Conservation (phyloP, 2,888 invertebrate genomes). For the Plebejus argus region DNA sequence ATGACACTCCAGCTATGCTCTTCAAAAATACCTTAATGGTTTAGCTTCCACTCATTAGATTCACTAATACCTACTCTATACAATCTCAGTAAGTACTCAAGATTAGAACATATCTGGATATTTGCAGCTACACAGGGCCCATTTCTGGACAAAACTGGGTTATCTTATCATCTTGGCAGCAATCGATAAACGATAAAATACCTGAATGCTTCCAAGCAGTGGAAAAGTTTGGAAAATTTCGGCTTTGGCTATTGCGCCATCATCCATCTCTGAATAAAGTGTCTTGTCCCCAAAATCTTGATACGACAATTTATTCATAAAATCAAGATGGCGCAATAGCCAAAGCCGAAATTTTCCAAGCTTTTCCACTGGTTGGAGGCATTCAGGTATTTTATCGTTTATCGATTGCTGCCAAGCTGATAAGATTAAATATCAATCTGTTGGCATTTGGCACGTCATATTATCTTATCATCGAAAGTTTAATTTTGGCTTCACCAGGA, state of each 20-base stretch:
- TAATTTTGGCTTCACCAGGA: no score
- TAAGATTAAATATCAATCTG: no score
- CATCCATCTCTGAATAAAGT: background rate
- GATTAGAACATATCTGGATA: background rate
- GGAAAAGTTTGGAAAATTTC: background rate
- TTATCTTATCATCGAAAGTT: no score
- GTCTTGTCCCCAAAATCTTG: no score
- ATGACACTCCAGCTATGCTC: background rate
- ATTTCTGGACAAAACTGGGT: slow-evolving; percentile 4
- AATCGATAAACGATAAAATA: slow-evolving; percentile 8
- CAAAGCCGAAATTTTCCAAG: background rate
- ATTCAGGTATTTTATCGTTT: background rate
- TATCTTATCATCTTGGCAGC: slow-evolving; percentile 2
- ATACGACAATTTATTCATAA: no score
- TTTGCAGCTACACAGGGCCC: background rate
- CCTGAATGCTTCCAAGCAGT: background rate
- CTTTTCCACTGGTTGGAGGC: background rate
- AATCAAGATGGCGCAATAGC: background rate
- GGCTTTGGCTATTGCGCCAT: background rate
- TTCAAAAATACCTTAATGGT: background rate
- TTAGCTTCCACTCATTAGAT: background rate
- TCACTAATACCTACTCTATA: background rate
- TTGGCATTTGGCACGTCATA: no score
- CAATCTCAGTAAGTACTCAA: background rate
- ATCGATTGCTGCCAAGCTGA: slow-evolving; percentile 2